phyloP scores from a whole-genome alignment of 1,140 invertebrate species.

The Nylanderia fulva region DNA sequence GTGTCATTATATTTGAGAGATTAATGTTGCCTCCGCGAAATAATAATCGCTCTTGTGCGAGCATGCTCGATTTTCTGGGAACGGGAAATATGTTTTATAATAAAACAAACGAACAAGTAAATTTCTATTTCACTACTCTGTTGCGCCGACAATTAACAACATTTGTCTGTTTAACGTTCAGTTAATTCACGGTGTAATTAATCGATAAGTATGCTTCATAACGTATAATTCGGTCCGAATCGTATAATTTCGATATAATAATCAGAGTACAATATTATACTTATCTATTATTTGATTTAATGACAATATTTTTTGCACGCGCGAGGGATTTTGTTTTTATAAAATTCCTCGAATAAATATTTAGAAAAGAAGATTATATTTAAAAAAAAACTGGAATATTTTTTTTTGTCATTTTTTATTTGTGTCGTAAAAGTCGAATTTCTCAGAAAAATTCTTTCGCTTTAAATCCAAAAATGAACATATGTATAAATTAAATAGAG shows the following conservation, averaged over 20 bases:
- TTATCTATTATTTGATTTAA: not conserved
- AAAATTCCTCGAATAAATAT: not conserved
- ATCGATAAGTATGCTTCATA: conserved; percentile 39
- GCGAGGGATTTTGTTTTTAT: not conserved
- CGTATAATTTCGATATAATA: not conserved
- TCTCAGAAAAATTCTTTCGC: not conserved
- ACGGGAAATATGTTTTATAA: conserved; percentile 14
- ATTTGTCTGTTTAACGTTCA: conserved; percentile 37
- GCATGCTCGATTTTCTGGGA: conserved; percentile 3
- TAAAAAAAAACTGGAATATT: not conserved
- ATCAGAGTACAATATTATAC: not conserved
- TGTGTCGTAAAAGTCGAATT: not conserved
- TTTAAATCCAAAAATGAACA: not conserved
- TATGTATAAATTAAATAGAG: not conserved
- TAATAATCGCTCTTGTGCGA: conserved; percentile 58
- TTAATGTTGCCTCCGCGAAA: conserved; percentile 51
- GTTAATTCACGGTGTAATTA: conserved; percentile 54
- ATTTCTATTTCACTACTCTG: conserved; percentile 23
- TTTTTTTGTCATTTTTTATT: no score
- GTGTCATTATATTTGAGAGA: conserved; percentile 59
- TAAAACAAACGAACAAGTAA: not conserved
- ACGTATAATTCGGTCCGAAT: not conserved
- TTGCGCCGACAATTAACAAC: not conserved
- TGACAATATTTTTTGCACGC: not conserved
- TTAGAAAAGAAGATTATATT: not conserved